Base-by-base conservation (phyloP, 2,797 vertebrate species). In the Acipenser ruthenus region DNA sequence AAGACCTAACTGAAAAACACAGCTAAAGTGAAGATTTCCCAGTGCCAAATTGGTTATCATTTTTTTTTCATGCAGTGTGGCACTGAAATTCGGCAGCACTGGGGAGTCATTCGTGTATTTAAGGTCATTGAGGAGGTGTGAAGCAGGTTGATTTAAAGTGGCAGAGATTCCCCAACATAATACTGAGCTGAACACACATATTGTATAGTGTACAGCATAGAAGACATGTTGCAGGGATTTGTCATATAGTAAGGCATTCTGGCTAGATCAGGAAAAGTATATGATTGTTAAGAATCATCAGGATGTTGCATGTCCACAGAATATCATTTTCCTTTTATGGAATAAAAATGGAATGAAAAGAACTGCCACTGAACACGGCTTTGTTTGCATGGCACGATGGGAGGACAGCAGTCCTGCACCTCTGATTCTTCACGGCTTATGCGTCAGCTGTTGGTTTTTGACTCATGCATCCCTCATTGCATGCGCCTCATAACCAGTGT, bases 401-500 rank as follows among this genome's bases (percentile, higher is more conserved):
- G 75, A 83, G 82, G 79, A 80, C 79, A 81, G 79, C 84, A 81
- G 83, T 87, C 79, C 81, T 78, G 78, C 77, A 72, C 81, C 75
- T 75, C 77, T 56, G 71, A 23, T 81, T 81, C 82, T 83, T 83
- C 84, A 79, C 78, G 23, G 80, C 74, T 79, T 78, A 84, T 81
- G 79, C 78, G 85, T 83, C 88, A 87, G 89, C 84, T 85, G 87
- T 91, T 87, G 89, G 84, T 92, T 37, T 89, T 91, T 91, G 89
- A 90, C 82, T 92, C 93, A 91, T 84, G 90, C 89, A 87, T 93
- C 92, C 87, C 80, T 82, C 93, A 92, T 92, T 87, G 95, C 96
- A 97, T 96, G 95, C 86, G 90, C 93, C 93, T 92, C 92, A 89
- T 95, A 92, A 94, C 92, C 85, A 78, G 91, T 92, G 90, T 95